Percentiles rank a stretch among this genome's conserved stretches.
These are phyloP conservation scores for Pararge aegeria DNA, from an alignment of 1,140 invertebrate species.

Conservation along the genomic window DNA sequence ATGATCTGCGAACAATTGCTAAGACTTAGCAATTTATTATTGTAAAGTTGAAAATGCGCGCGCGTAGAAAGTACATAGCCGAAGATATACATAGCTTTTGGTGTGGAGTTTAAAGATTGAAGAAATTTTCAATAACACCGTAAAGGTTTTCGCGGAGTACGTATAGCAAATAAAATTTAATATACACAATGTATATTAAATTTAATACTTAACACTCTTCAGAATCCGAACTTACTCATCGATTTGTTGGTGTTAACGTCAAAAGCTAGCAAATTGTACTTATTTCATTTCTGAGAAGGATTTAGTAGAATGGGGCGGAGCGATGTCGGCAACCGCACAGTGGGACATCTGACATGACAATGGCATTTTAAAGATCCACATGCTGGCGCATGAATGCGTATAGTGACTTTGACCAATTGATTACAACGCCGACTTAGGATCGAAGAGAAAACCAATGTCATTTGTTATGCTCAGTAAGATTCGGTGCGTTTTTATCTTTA, in stretches of 20 bases:
- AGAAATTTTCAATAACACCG: too few species aligned
- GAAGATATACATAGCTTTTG: too few species aligned
- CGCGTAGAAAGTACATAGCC: too few species aligned
- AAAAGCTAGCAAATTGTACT: background rate
- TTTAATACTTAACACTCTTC: background rate
- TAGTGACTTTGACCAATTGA: constrained; percentile 70
- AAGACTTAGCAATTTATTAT: too few species aligned
- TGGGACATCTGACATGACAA: constrained; percentile 59
- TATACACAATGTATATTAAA: too few species aligned
- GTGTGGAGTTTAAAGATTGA: too few species aligned
- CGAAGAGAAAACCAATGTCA: constrained; percentile 28
- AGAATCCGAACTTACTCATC: background rate
- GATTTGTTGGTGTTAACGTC: background rate
- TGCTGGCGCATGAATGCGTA: constrained; percentile 43
- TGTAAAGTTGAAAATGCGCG: too few species aligned
- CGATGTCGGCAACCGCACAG: constrained; percentile 54
- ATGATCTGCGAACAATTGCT: too few species aligned
- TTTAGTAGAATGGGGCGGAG: constrained; percentile 36
- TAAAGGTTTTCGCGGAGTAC: too few species aligned
- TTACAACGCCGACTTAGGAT: constrained; percentile 57
- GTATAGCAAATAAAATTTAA: too few species aligned
- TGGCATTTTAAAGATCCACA: constrained; percentile 48
- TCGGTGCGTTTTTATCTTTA: background rate
- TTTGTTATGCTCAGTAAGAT: constrained; percentile 26
- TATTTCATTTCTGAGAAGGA: constrained; percentile 39